Evolutionary conservation across 1,140 invertebrate species (phyloP).

Genomic region (Elymnias hypermnestra): DNA sequence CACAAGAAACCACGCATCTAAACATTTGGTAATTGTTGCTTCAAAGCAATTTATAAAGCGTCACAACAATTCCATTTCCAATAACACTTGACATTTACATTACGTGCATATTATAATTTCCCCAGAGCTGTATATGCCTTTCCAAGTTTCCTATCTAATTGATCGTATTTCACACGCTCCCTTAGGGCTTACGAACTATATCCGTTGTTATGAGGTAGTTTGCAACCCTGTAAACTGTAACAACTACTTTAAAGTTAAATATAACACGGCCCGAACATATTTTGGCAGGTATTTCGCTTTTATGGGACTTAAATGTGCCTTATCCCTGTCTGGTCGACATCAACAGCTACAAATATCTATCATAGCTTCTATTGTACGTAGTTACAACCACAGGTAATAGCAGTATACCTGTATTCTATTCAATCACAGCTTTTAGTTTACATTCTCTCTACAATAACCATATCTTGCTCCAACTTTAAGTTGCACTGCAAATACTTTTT

Average conservation of each 20-base stretch:
- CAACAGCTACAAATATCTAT: background rate
- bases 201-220: conserved; percentile 27
- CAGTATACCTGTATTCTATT: too few species aligned
- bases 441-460: too few species aligned
- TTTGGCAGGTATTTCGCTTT: conserved; percentile 22
- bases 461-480: too few species aligned
- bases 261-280: conserved; percentile 25
- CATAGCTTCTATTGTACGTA: too few species aligned
- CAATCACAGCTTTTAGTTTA: too few species aligned
- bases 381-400: too few species aligned
- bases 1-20: too few species aligned
- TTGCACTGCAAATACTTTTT: too few species aligned
- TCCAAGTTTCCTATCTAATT: conserved; percentile 41
- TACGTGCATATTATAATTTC: conserved; percentile 40
- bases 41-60: too few species aligned
- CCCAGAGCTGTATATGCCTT: conserved; percentile 28
- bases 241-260: conserved; percentile 37
- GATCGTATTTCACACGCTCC: conserved; percentile 46
- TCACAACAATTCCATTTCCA: too few species aligned
- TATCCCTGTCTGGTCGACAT: conserved; percentile 1
- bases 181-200: conserved; percentile 30
- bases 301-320: conserved; percentile 11
- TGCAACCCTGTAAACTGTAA: conserved; percentile 27
- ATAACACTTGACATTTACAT: too few species aligned
- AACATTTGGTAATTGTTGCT: too few species aligned